Percentiles rank a stretch among this genome's conserved stretches.
phyloP scores from a whole-genome alignment of 1,140 invertebrate species.

The Plodia interpunctella region DNA sequence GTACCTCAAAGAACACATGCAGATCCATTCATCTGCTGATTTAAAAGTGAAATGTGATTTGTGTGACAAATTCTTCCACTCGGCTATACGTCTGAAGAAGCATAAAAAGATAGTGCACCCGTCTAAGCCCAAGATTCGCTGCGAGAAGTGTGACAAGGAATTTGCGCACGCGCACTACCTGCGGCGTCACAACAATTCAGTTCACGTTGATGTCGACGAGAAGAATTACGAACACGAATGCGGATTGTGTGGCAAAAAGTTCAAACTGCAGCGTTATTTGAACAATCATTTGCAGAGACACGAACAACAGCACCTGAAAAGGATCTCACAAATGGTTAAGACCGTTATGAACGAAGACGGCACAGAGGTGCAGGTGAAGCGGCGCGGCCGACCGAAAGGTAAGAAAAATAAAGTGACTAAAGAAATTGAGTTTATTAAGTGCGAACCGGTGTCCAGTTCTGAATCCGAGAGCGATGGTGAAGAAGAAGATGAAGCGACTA shows the following conservation, averaged over 20 bases:
- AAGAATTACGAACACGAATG: conserved; percentile 56
- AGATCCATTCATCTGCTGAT: conserved; percentile 56
- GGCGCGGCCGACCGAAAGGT: conserved; percentile 35
- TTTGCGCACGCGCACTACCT: conserved; percentile 64
- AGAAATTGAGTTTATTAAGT: conserved; percentile 68
- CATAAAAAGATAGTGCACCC: conserved; percentile 71
- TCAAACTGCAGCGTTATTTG: conserved; percentile 59
- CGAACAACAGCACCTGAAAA: conserved; percentile 64
- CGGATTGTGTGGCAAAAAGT: conserved; percentile 63
- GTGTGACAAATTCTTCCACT: conserved; percentile 65
- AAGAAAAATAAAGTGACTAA: conserved; percentile 26
- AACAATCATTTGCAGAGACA: conserved; percentile 64
- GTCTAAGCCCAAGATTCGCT: conserved; percentile 56
- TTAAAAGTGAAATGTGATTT: conserved; percentile 64
- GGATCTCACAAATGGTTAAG: conserved; percentile 66
- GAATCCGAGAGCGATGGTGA: conserved; percentile 38
- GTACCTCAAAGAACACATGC: conserved; percentile 67
- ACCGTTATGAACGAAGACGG: conserved; percentile 54
- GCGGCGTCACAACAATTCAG: conserved; percentile 56
- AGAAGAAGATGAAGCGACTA: background rate
- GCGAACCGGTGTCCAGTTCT: conserved; percentile 53
- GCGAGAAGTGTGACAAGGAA: conserved; percentile 65
- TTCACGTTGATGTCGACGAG: conserved; percentile 60
- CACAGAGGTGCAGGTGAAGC: conserved; percentile 21
- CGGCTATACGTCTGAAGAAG: conserved; percentile 59